Base-by-base conservation (phyloP, 2,113 vertebrate species). In the Synodontis membranacea region DNA sequence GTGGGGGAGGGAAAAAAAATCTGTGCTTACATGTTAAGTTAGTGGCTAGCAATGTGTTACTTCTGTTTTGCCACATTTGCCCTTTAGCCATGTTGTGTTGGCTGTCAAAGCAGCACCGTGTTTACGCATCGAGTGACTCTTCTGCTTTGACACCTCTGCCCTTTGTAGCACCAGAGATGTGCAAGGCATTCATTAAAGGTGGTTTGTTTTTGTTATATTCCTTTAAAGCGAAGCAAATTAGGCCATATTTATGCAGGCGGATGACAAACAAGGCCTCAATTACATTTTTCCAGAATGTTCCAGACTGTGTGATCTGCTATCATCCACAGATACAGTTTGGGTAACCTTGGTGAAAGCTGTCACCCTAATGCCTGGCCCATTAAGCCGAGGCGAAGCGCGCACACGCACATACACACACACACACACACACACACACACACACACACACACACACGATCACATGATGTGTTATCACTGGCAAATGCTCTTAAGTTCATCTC, bases 261-360 rank as follows among this genome's bases (percentile, higher is more conserved):
- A 87, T 84, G 89, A 89, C 89, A 91, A 88, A 92, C 90, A 91
- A 91, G 88, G 87, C 96, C 96, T 96, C 96, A 97, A 97, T 97
- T 96, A 96, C 95, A 95, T 96, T 96, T 96, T 94, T 95, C 95
- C 96, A 96, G 96, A 94, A 97, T 95, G 96, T 97, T 96, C 95
- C 95, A 95, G 96, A 95, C 94, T 92, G 95, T 95, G 96, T 98
- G 95, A 96, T 96, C 96, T 54, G 95, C 94, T 96, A 92, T 95
- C 94, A 96, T 95, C 94, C 94, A 93, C 94, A 93, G 94, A 93
- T 96, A 96, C 96, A 96, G 96, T 98, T 96, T 96, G 95, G 96
- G 96, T 97, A 97, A 97, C 97, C 97, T 98, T 98, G 96, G 96
- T 94, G 95, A 94, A 96, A 96, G 96, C 96, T 96, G 96, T 97